Evolutionary conservation across 53 echinoderm and acorn worm genomes (phyloP).

Genomic region (Henricia sp.): DNA sequence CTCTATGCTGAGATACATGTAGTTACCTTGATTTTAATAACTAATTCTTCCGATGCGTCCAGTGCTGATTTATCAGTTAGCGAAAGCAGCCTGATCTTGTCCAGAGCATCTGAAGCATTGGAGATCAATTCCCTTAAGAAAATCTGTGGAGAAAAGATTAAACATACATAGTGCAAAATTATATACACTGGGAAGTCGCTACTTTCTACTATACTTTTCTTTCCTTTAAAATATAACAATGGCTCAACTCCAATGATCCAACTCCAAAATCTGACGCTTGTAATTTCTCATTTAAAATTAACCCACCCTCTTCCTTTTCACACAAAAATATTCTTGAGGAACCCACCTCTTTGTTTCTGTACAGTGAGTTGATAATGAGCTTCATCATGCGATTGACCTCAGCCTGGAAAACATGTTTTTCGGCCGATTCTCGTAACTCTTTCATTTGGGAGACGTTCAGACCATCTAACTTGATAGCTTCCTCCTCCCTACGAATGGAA

Average conservation of each 20-base stretch:
- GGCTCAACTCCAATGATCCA: too few relatives aligned
- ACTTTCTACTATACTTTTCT: too few relatives aligned
- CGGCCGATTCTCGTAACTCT: constrained; percentile 84
- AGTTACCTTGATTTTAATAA: constrained; percentile 93
- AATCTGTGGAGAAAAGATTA: constrained; percentile 74
- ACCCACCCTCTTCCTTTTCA: too few relatives aligned
- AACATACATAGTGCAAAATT: too few relatives aligned
- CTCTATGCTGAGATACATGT: background rate
- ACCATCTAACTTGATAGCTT: constrained; percentile 97
- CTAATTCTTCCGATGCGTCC: constrained; percentile 92
- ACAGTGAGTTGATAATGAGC: constrained; percentile 98
- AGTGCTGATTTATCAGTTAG: constrained; percentile 88
- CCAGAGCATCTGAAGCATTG: constrained; percentile 98
- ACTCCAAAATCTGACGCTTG: too few relatives aligned
- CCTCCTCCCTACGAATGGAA: constrained; percentile 86
- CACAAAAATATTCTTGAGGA: too few relatives aligned
- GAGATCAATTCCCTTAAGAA: constrained; percentile 99
- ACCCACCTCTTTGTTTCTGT: constrained; percentile 98
- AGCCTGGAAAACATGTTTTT: constrained; percentile 95
- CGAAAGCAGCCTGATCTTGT: constrained; percentile 94
- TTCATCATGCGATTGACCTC: constrained; percentile 99
- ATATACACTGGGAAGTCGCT: too few relatives aligned
- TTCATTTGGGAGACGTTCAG: constrained; percentile 95
- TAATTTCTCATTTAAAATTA: too few relatives aligned
- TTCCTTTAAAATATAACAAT: too few relatives aligned